phyloP scores from a whole-genome alignment of 2,888 invertebrate species.

The Drosophila nr. fundita region DNA sequence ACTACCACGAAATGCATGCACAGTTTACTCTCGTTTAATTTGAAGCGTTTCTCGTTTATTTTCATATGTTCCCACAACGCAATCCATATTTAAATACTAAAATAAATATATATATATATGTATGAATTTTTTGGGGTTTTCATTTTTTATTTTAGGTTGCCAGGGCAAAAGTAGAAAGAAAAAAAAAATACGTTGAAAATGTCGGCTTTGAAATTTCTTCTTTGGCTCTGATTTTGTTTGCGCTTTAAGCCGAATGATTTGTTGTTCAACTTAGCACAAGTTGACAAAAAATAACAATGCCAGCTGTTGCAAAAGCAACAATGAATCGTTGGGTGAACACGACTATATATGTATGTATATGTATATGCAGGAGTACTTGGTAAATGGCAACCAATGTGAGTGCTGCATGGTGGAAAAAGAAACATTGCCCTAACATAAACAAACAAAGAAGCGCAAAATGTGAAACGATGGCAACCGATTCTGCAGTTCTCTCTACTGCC shows the following conservation, averaged over 20 bases:
- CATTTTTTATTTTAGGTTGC: constrained; percentile 5
- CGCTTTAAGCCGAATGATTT: constrained; percentile 76
- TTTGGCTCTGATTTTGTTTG: constrained; percentile 71
- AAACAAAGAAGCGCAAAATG: constrained; percentile 60
- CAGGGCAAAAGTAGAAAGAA: constrained; percentile 4
- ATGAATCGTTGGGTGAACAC: constrained; percentile 25
- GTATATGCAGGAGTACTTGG: constrained; percentile 11
- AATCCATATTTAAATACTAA: constrained; percentile 27
- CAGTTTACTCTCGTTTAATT: constrained; percentile 59
- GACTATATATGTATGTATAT: not conserved
- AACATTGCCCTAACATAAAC: constrained; percentile 61
- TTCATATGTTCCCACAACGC: constrained; percentile 28
- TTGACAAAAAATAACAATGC: constrained; percentile 74
- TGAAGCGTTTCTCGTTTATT: constrained; percentile 48
- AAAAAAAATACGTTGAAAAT: constrained; percentile 43
- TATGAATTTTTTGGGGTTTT: constrained; percentile 7
- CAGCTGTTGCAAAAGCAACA: constrained; percentile 80
- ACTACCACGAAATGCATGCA: constrained; percentile 43
- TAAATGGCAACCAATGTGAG: constrained; percentile 8
- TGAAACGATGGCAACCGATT: constrained; percentile 57
- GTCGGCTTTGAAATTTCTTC: constrained; percentile 58
- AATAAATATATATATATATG: constrained; percentile 6
- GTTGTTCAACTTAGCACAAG: constrained; percentile 78
- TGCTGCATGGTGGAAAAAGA: constrained; percentile 26
- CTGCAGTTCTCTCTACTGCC: constrained; percentile 39